Conservation (phyloP, 2,888 invertebrate genomes). For the Stenoptilia bipunctidactyla region DNA sequence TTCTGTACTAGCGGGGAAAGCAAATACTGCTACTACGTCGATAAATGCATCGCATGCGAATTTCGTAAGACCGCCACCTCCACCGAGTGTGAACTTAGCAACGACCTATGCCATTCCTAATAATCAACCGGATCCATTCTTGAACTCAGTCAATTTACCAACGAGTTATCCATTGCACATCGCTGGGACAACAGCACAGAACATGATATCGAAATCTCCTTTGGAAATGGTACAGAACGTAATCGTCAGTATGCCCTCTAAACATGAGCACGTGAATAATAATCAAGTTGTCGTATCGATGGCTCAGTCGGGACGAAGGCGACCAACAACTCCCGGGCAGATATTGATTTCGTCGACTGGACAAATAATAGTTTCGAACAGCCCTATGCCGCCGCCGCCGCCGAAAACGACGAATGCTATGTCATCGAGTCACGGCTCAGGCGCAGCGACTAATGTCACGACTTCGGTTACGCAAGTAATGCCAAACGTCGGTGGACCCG, state of each 20-base stretch:
- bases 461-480: constrained; percentile 76
- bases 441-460: constrained; percentile 75
- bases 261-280: constrained; percentile 29
- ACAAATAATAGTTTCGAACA: constrained; percentile 78
- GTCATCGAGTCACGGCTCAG: constrained; percentile 74
- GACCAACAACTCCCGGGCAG: constrained; percentile 69
- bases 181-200: constrained; percentile 62
- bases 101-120: constrained; percentile 59
- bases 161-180: constrained; percentile 56
- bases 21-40: constrained; percentile 82
- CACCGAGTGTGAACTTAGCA: constrained; percentile 52
- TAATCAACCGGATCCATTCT: constrained; percentile 58
- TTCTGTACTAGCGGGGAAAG: constrained; percentile 81
- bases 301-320: constrained; percentile 31
- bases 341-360: constrained; percentile 83
- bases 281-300: constrained; percentile 52
- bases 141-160: constrained; percentile 57
- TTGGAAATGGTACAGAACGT: constrained; percentile 85
- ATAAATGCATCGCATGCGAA: constrained; percentile 74
- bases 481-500: constrained; percentile 66
- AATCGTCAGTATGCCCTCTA: constrained; percentile 75
- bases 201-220: constrained; percentile 73
- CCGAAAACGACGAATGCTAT: constrained; percentile 66
- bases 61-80: constrained; percentile 48
- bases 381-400: constrained; percentile 77